These are phyloP conservation scores for Anableps anableps DNA, from an alignment of 2,797 vertebrate genomes.

Conservation along the genomic window DNA sequence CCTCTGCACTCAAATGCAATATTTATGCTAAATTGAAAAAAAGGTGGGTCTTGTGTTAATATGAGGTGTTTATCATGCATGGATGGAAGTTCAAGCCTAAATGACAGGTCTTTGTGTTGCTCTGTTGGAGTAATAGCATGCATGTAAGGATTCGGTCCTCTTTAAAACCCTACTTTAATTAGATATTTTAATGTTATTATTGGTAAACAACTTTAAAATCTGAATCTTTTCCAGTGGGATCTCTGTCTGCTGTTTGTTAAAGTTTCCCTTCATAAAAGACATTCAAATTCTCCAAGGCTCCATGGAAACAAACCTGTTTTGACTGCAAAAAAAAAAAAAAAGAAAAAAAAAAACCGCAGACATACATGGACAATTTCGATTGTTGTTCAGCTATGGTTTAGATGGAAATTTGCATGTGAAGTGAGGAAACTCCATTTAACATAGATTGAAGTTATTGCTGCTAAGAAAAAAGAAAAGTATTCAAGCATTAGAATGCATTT, in stretches of 20 bases:
- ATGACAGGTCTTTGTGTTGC: not conserved
- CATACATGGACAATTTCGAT: not conserved
- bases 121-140: not conserved
- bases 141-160: not conserved
- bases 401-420: too few species aligned
- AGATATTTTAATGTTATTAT: not conserved
- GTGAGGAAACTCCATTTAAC: not conserved
- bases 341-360: not conserved
- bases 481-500: not conserved
- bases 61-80: not conserved
- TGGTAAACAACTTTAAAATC: not conserved
- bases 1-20: not conserved
- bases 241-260: not conserved
- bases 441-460: not conserved
- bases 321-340: not conserved
- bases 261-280: not conserved
- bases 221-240: not conserved
- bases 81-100: not conserved
- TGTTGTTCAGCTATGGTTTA: not conserved
- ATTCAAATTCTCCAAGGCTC: not conserved
- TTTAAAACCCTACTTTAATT: not conserved
- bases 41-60: not conserved
- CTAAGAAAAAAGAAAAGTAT: not conserved
- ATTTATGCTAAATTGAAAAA: not conserved
- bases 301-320: not conserved